Evolutionary conservation across 2,113 vertebrate species (phyloP), one percentile per base, ranked within the genome.

Genomic region (Paralichthys olivaceus): DNA sequence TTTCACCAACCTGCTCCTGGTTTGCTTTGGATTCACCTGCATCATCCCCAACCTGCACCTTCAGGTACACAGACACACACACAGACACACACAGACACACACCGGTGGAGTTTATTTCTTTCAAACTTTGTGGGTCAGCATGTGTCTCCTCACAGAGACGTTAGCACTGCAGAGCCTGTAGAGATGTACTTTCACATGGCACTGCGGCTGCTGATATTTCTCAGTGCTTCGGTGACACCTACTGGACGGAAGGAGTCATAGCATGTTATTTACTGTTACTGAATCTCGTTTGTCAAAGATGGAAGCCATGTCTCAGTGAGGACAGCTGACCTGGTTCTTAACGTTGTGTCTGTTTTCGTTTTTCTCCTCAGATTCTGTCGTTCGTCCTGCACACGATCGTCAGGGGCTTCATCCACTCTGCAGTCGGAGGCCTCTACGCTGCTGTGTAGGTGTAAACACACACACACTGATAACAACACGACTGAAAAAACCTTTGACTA

Each of bases 371-470:
- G 98, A 97, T 99, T 81, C 86, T 99, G 63, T 99, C 98, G 66
- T 99, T 99, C 72, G 91, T 99, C 83, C 92, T 99, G 88, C 98
- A 99, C 94, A 99, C 98, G 0, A 87, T 99, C 0, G 98, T 99
- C 61, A 95, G 98, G 94, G 98, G 97, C 29, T 99, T 99, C 93
- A 99, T 99, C 88, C 97, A 99, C 88, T 99, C 97, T 0, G 96
- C 97, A 0, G 95, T 97, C 0, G 97, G 97, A 40, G 98, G 97
- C 32, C 95, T 99, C 34, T 99, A 99, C 9, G 97, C 98, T 60
- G 98, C 98, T 25, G 98, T 99, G 98, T 99, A 95, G 96, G 98
- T 91, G 57, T 75, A 23, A 32, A 53, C 2, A 5, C 23, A 58
- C 23, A 58, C 15, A 23, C 8, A 9, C 2, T 34, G 32, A 14